A percentile compares a stretch with the other conserved stretches of the same genome.
Evolutionary conservation across 2,797 vertebrate species (phyloP).

Genomic region (Huso huso): DNA sequence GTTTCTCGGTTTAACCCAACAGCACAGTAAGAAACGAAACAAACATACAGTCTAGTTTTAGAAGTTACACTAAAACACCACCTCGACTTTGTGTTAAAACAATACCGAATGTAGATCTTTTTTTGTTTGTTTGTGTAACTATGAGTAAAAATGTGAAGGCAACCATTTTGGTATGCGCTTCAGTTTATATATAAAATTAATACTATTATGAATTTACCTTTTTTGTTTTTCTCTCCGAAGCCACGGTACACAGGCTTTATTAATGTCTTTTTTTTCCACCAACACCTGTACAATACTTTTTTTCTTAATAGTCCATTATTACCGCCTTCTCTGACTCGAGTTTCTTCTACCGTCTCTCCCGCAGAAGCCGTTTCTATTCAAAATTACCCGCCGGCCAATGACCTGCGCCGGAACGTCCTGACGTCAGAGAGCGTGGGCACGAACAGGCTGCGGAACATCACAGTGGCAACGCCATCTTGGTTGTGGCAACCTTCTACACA

Average conservation of each 20-base stretch:
- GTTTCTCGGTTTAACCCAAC: too few species aligned
- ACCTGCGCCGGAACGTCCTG: constrained; percentile 15
- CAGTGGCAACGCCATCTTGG: neutral
- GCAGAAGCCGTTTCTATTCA: constrained; percentile 47
- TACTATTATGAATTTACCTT: constrained; percentile 6
- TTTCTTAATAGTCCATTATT: too few species aligned
- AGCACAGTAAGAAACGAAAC: too few species aligned
- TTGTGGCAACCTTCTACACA: neutral
- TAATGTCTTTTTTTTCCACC: too few species aligned
- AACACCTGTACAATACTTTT: too few species aligned
- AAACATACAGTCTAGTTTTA: too few species aligned
- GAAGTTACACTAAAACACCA: too few species aligned
- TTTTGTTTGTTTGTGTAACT: too few species aligned
- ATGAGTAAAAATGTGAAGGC: too few species aligned
- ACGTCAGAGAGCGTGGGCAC: neutral
- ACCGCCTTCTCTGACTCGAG: neutral
- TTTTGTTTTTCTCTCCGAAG: neutral
- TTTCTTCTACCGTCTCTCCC: neutral
- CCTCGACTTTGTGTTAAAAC: too few species aligned
- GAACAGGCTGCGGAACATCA: neutral
- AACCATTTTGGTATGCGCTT: too few species aligned
- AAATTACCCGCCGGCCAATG: constrained; percentile 61
- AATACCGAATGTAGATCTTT: too few species aligned
- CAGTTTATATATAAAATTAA: neutral
- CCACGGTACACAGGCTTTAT: constrained; percentile 1